A percentile compares a stretch with the other conserved stretches of the same genome.
Conservation (phyloP, 1,140 invertebrate species). For the Phymastichus coffea region DNA sequence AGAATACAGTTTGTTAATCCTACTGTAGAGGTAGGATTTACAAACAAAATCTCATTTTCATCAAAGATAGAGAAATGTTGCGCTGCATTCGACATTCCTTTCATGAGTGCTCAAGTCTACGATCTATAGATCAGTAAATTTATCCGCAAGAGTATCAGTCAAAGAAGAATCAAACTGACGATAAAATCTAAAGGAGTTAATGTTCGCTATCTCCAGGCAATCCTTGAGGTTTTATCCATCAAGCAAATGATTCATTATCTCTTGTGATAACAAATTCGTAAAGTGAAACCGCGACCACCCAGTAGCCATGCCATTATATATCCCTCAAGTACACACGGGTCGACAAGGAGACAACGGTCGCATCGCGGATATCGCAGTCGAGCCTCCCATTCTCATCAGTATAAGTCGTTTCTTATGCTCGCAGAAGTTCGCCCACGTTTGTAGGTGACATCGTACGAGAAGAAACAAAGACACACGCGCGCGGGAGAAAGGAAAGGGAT, state of each 20-base stretch:
- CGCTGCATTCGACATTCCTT: too few species aligned
- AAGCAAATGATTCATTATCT: constrained; percentile 8
- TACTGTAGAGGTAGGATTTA: too few species aligned
- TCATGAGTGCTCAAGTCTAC: too few species aligned
- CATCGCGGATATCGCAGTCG: too few species aligned
- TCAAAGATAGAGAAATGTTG: too few species aligned
- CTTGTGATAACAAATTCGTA: not conserved
- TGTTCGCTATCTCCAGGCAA: not conserved
- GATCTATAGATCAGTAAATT: too few species aligned
- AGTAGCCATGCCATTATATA: not conserved
- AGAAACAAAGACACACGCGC: not conserved
- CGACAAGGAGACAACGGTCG: constrained; percentile 16
- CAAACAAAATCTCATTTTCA: too few species aligned
- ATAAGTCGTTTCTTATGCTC: constrained; percentile 19
- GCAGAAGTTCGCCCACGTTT: constrained; percentile 46
- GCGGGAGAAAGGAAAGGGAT: constrained; percentile 12
- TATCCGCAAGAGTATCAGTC: too few species aligned
- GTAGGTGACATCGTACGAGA: constrained; percentile 13
- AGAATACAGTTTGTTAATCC: too few species aligned
- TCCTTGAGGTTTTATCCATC: too few species aligned
- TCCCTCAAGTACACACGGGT: not conserved
- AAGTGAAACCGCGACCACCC: not conserved
- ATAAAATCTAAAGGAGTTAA: not conserved
- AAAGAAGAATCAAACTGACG: too few species aligned
- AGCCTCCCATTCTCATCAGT: too few species aligned